These are phyloP conservation scores for Acrobasis consociella DNA, from an alignment of 2,888 invertebrate species.

Conservation along the genomic window DNA sequence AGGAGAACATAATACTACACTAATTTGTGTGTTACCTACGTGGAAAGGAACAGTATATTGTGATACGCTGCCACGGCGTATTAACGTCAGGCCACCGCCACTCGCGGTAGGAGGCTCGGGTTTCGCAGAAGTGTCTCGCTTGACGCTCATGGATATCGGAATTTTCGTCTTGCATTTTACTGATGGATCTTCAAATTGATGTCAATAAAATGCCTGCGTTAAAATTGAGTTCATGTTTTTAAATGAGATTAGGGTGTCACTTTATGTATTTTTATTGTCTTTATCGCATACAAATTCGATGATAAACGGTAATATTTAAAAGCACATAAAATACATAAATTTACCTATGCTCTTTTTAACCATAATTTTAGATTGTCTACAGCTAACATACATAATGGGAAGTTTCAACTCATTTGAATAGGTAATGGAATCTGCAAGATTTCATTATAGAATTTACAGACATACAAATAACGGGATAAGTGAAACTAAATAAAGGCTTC, in stretches of 20 bases:
- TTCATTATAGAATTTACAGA: no score
- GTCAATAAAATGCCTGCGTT: neutral
- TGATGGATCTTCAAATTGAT: constrained; percentile 1
- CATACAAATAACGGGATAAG: no score
- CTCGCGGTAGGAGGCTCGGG: constrained; percentile 49
- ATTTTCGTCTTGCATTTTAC: constrained; percentile 40
- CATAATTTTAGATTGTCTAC: no score
- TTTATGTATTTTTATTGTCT: no score
- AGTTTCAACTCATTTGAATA: no score
- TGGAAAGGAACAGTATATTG: constrained; percentile 73
- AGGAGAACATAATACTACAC: constrained; percentile 74
- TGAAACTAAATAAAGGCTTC: no score
- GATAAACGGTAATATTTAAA: no score
- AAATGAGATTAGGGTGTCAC: neutral
- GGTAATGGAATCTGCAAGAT: no score
- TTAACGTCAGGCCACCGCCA: constrained; percentile 57
- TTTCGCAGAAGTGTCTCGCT: constrained; percentile 78
- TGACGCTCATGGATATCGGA: constrained; percentile 64
- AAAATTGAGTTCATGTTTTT: neutral
- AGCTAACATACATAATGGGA: no score
- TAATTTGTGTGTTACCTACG: constrained; percentile 73
- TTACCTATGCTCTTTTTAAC: no score
- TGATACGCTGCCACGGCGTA: constrained; percentile 67
- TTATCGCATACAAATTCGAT: no score
- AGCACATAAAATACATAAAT: no score